A percentile compares a stretch with the other conserved stretches of the same genome.
Conservation (phyloP, 2,113 vertebrate species). For the Notarius lentiginosus region DNA sequence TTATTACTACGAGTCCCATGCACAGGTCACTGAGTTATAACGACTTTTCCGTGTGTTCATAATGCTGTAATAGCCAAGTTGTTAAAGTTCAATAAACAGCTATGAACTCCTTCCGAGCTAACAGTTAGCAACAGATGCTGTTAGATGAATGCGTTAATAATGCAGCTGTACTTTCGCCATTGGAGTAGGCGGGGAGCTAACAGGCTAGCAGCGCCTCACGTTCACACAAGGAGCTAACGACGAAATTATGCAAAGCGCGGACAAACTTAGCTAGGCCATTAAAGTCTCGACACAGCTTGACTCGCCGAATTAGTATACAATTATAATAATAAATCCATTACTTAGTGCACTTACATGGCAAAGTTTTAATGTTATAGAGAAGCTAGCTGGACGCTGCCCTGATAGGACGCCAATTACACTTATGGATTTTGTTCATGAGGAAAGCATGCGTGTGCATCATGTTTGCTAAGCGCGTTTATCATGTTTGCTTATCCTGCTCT, state of each 20-base stretch:
- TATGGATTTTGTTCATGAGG: not conserved
- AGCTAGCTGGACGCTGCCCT: not conserved
- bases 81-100: not conserved
- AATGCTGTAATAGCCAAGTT: not conserved
- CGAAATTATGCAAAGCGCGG: not conserved
- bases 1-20: not conserved
- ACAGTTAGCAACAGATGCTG: not conserved
- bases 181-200: slow-evolving; percentile 8
- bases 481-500: not conserved
- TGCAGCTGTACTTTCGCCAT: not conserved
- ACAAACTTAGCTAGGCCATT: not conserved
- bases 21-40: not conserved
- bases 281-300: not conserved
- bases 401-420: not conserved
- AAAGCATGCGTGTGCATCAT: not conserved
- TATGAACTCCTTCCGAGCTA: not conserved
- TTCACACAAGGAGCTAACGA: not conserved
- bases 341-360: not conserved
- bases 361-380: not conserved
- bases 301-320: not conserved
- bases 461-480: not conserved
- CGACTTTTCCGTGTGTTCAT: not conserved
- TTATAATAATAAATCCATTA: not conserved
- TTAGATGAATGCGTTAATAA: not conserved
- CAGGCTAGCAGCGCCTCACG: not conserved